Percentiles rank a stretch among this genome's conserved stretches.
These are phyloP conservation scores for Heterochromis multidens DNA, from an alignment of 2,113 vertebrate species.

Conservation along the genomic window DNA sequence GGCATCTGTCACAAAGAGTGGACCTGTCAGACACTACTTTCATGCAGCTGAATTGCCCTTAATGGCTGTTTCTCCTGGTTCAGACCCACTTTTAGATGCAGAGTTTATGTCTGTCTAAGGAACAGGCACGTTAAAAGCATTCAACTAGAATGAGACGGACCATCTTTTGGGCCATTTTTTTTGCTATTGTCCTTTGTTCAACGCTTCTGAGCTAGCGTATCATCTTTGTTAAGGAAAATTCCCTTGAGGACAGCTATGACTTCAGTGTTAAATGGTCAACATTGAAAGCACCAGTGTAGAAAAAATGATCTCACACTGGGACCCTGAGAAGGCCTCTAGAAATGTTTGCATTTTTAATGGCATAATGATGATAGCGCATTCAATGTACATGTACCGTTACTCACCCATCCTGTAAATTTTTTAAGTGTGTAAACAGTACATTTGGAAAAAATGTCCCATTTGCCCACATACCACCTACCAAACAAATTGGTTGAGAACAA, in stretches of 20 bases:
- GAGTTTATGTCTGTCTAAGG: constrained; percentile 57
- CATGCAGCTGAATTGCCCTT: constrained; percentile 72
- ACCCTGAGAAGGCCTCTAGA: constrained; percentile 63
- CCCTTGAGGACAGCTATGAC: constrained; percentile 41
- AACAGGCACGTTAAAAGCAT: constrained; percentile 59
- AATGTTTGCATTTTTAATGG: constrained; percentile 77
- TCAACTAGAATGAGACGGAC: constrained; percentile 41
- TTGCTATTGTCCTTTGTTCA: constrained; percentile 43
- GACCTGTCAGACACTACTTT: constrained; percentile 75
- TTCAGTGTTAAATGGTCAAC: constrained; percentile 60
- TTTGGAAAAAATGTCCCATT: constrained; percentile 60
- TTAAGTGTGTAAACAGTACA: constrained; percentile 63
- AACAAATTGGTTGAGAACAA: constrained; percentile 74
- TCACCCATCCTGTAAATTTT: constrained; percentile 69
- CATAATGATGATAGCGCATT: constrained; percentile 73
- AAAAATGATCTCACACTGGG: constrained; percentile 54
- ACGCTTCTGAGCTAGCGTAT: constrained; percentile 44
- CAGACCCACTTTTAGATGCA: constrained; percentile 60
- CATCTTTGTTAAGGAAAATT: constrained; percentile 51
- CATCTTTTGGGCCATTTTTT: constrained; percentile 24
- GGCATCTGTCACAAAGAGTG: constrained; percentile 76
- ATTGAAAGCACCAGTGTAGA: constrained; percentile 48
- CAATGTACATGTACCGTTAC: constrained; percentile 61
- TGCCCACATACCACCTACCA: constrained; percentile 61
- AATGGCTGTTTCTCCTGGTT: constrained; percentile 74